Conservation (phyloP, 2,113 vertebrate genomes). For the Corydoras maculifer region DNA sequence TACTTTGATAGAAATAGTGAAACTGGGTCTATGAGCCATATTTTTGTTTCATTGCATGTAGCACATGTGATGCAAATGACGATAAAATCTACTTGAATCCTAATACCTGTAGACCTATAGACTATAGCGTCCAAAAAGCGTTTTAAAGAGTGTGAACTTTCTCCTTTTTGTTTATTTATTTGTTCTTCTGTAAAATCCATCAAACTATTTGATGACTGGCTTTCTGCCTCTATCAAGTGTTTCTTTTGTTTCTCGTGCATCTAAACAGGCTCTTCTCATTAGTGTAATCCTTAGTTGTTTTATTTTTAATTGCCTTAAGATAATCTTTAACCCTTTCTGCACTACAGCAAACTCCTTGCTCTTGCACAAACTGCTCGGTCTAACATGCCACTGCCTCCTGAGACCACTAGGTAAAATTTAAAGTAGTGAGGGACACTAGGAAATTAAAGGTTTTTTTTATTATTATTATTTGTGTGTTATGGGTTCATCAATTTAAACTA, state of each 20-base stretch:
- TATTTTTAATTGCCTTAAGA: slow-evolving; percentile 29
- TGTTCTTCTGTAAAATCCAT: no score
- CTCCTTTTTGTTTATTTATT: no score
- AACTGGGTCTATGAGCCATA: no score
- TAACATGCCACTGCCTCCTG: slow-evolving; percentile 12
- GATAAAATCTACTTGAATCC: no score
- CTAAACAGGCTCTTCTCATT: slow-evolving; percentile 32
- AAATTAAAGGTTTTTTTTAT: not conserved
- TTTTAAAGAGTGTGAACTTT: no score
- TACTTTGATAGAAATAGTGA: no score
- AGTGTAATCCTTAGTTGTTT: not conserved
- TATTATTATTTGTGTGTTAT: not conserved
- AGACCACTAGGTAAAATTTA: slow-evolving; percentile 15
- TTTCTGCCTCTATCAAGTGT: not conserved
- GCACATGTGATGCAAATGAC: no score
- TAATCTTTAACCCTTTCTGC: not conserved
- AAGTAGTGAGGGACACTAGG: not conserved
- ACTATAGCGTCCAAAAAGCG: no score
- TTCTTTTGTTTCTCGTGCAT: not conserved
- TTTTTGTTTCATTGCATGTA: no score
- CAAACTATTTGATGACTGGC: not conserved
- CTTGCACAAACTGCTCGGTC: slow-evolving; percentile 4
- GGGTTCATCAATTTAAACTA: not conserved
- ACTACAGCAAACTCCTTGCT: not conserved
- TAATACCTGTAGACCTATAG: no score